Base-by-base conservation (phyloP, 2,113 vertebrate species). In the Accipiter cooperii region DNA sequence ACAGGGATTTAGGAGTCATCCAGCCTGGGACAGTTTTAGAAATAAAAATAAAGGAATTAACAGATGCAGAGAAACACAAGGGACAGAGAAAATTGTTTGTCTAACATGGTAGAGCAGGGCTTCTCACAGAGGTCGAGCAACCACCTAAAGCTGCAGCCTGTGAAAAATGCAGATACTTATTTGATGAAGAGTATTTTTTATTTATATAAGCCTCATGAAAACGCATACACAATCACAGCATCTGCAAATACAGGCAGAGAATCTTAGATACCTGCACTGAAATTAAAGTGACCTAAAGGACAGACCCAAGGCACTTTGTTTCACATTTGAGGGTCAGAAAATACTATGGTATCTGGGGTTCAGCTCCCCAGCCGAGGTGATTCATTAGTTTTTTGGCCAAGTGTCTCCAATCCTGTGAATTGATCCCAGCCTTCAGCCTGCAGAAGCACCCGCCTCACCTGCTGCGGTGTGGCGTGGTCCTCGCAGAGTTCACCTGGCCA, bases 21-120 rank as follows among this genome's bases (percentile, higher is more conserved):
- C 57, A 79, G 49, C 49, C 49, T 68, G 46, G 78, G 70, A 73
- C 17, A 34, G 51, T 82, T 89, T 94, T 84, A 70, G 58, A 93
- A 91, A 93, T 71, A 84, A 84, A 93, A 96, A 66, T 75, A 82
- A 84, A 87, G 47, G 81, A 94, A 61, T 71, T 89, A 92, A 74
- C 44, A 94, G 86, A 84, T 58, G 46, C 66, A 83, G 49, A 88
- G 70, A 80, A 92, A 74, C 71, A 78, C 69, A 61, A 82, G 51
- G 61, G 69, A 76, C 47, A 40, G 40, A 68, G 34, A 88, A 75
- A 84, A 40, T 49, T 6, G 3, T 83, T 88, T 87, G 47, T 57
- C 63, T 95, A 82, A 65, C 24, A 26, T 68, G 65, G 33, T 57
- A 84, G 69, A 82, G 24, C 47, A 47, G 42, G 38, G 25, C 47